These are phyloP conservation scores for Artibeus lituratus DNA, from an alignment of 2,797 vertebrate species.

Conservation along the genomic window DNA sequence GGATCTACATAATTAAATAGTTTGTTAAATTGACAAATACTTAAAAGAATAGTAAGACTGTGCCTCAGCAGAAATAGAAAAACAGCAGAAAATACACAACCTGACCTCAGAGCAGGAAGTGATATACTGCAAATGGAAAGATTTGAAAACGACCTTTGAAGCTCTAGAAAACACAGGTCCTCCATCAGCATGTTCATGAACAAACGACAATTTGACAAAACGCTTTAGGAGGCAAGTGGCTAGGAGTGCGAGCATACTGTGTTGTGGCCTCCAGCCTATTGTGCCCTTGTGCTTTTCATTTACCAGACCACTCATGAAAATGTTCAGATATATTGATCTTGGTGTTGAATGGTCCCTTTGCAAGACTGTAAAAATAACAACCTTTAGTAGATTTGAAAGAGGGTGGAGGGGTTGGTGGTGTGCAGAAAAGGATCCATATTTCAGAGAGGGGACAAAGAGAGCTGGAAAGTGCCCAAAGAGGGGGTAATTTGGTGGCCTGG, in stretches of 20 bases:
- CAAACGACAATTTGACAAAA: not conserved
- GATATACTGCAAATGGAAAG: not conserved
- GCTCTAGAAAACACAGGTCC: not conserved
- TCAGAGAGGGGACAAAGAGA: not conserved
- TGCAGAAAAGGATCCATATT: not conserved
- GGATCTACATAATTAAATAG: constrained; percentile 3
- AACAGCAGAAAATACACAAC: not conserved
- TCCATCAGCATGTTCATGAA: not conserved
- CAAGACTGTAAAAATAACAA: not conserved
- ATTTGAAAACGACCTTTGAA: constrained; percentile 31
- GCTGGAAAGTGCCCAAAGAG: not conserved
- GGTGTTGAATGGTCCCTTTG: not conserved
- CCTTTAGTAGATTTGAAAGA: not conserved
- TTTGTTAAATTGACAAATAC: not conserved
- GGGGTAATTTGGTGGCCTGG: not conserved
- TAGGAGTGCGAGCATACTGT: not conserved
- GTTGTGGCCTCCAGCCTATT: not conserved
- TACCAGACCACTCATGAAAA: not conserved
- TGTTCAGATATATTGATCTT: not conserved
- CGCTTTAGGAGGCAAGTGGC: not conserved
- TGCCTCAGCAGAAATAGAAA: not conserved
- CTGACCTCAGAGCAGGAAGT: constrained; percentile 7
- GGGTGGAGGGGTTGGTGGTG: not conserved
- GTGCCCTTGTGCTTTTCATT: constrained; percentile 9
- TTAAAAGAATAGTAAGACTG: not conserved